Evolutionary conservation across 2,888 invertebrate genomes (phyloP).

Genomic region (Pharmacophagus antenor): DNA sequence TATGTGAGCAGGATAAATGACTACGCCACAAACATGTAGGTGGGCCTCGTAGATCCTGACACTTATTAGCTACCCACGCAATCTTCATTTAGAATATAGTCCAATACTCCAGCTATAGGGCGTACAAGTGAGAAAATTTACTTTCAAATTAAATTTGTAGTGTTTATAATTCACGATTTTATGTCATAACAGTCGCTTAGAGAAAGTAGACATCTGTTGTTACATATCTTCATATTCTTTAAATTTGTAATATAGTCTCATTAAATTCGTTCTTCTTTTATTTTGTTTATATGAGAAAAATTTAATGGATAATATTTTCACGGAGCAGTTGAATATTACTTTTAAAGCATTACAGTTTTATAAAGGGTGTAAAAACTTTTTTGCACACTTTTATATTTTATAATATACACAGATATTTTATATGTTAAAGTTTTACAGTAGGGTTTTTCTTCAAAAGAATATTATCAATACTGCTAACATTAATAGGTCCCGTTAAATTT

Average conservation of each 20-base stretch:
- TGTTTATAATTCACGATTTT: not conserved
- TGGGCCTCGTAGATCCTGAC: slow-evolving; percentile 1
- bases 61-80: slow-evolving; percentile 8
- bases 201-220: too few species aligned
- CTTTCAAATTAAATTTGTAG: not conserved
- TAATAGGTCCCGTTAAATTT: not conserved
- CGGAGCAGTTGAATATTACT: not conserved
- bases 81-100: slow-evolving; percentile 15
- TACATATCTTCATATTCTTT: too few species aligned
- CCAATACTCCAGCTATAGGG: not conserved
- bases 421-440: not conserved
- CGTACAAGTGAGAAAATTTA: not conserved
- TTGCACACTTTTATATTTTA: not conserved
- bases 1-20: slow-evolving; percentile 3
- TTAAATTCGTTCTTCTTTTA: not conserved
- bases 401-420: not conserved
- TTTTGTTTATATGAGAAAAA: not conserved
- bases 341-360: not conserved
- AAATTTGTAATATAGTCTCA: too few species aligned
- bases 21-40: slow-evolving; percentile 3
- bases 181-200: too few species aligned
- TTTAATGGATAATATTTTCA: not conserved
- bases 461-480: not conserved
- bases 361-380: not conserved
- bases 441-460: not conserved